Evolutionary conservation across 2,888 invertebrate genomes (phyloP).

Genomic region (Tolmerus cingulatus): DNA sequence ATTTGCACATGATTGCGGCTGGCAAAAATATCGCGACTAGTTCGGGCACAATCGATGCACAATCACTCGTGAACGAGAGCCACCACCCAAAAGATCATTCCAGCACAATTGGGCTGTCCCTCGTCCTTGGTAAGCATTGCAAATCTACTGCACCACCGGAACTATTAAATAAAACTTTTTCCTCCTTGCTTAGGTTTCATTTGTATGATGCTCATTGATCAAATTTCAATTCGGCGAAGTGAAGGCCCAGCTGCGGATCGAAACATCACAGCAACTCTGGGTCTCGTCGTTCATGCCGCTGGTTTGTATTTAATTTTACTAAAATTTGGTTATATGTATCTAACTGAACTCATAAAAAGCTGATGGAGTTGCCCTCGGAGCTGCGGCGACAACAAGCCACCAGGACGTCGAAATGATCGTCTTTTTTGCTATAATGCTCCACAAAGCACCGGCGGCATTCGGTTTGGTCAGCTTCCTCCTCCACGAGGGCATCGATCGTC

Average conservation of each 20-base stretch:
- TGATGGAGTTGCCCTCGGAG: constrained; percentile 97
- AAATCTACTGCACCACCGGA: neutral
- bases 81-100: constrained; percentile 56
- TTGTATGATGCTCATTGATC: constrained; percentile 97
- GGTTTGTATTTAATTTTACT: constrained; percentile 63
- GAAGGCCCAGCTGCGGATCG: constrained; percentile 71
- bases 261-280: constrained; percentile 93
- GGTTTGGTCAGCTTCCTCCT: constrained; percentile 96
- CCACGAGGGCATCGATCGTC: constrained; percentile 92
- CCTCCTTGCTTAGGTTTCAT: constrained; percentile 76
- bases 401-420: constrained; percentile 97
- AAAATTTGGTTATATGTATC: no score
- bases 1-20: neutral
- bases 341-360: constrained; percentile 64
- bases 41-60: neutral
- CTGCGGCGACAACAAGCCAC: constrained; percentile 95
- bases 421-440: constrained; percentile 98
- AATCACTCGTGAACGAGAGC: neutral
- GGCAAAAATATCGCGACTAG: neutral
- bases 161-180: neutral
- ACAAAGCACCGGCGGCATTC: constrained; percentile 99
- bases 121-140: constrained; percentile 74
- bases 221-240: constrained; percentile 69
- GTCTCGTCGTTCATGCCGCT: constrained; percentile 97
- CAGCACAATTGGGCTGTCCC: constrained; percentile 81